Conservation (phyloP, 2,797 vertebrate species). For the Galagoides demidoff region DNA sequence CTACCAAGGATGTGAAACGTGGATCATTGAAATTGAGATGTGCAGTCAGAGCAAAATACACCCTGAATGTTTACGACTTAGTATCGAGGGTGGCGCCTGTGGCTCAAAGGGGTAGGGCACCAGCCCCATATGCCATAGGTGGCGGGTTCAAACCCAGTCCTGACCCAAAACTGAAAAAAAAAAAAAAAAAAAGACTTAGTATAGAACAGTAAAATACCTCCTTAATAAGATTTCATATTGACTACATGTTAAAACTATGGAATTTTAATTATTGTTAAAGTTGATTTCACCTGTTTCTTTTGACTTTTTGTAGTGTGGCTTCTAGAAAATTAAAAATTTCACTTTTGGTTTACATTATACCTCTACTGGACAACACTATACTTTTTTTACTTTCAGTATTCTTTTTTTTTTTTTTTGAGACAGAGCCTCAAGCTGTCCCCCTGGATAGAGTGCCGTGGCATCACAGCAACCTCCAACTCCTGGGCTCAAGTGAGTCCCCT, state of each 20-base stretch:
- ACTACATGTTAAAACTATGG: background rate
- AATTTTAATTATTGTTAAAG: background rate
- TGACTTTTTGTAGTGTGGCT: background rate
- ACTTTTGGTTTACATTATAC: background rate
- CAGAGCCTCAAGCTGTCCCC: no score
- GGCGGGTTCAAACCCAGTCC: no score
- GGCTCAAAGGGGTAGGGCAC: no score
- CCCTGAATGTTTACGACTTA: background rate
- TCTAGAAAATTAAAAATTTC: slow-evolving; percentile 14
- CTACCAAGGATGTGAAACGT: background rate
- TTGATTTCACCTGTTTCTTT: background rate
- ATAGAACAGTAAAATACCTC: background rate
- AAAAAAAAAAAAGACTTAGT: background rate
- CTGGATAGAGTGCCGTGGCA: no score
- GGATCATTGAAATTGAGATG: rapidly evolving
- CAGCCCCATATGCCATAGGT: no score
- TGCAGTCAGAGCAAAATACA: background rate
- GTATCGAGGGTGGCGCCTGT: background rate
- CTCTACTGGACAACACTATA: background rate
- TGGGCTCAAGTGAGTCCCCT: no score
- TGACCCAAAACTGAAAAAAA: no score
- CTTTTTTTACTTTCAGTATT: background rate
- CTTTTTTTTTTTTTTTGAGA: no score
- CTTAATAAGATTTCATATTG: background rate
- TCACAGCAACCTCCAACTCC: no score